Evolutionary conservation across 2,888 invertebrate species (phyloP).

Genomic region (Dryomyza anilis): DNA sequence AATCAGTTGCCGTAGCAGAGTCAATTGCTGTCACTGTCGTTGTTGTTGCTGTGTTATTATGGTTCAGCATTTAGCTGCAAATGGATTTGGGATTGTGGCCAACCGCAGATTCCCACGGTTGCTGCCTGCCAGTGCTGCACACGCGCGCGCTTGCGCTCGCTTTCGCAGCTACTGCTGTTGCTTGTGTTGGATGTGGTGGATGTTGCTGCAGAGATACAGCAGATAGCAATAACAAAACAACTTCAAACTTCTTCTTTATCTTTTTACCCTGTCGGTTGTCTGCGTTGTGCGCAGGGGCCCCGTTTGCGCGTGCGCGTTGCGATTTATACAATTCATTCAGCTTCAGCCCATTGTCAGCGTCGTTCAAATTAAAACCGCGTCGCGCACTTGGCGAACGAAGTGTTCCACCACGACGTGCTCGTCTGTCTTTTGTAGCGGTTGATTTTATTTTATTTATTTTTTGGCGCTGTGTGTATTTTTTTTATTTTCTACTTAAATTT

Average conservation of each 20-base stretch:
- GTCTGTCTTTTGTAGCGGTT: background rate
- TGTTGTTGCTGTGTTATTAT: constrained; percentile 32
- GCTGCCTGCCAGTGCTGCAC: constrained; percentile 37
- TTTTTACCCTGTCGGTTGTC: constrained; percentile 12
- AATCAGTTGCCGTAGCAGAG: constrained; percentile 30
- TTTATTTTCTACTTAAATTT: constrained; percentile 11
- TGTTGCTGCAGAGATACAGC: background rate
- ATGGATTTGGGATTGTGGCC: constrained; percentile 51
- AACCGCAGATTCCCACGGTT: constrained; percentile 49
- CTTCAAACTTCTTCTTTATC: constrained; percentile 18
- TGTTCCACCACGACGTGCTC: no score
- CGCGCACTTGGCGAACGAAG: background rate
- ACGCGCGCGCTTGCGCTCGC: constrained; percentile 42
- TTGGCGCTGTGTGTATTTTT: constrained; percentile 2
- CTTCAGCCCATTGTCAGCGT: background rate
- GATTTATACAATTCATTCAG: constrained; percentile 42
- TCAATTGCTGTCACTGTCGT: constrained; percentile 27
- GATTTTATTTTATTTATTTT: background rate
- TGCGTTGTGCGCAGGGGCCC: constrained; percentile 18
- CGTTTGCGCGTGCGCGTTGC: constrained; percentile 42
- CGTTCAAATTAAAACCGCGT: no score
- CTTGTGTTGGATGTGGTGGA: background rate
- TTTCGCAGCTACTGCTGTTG: constrained; percentile 26
- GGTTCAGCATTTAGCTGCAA: constrained; percentile 39
- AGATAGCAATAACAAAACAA: background rate